Evolutionary conservation across 2,797 vertebrate genomes (phyloP).

Genomic region (Kryptopterus vitreolus): DNA sequence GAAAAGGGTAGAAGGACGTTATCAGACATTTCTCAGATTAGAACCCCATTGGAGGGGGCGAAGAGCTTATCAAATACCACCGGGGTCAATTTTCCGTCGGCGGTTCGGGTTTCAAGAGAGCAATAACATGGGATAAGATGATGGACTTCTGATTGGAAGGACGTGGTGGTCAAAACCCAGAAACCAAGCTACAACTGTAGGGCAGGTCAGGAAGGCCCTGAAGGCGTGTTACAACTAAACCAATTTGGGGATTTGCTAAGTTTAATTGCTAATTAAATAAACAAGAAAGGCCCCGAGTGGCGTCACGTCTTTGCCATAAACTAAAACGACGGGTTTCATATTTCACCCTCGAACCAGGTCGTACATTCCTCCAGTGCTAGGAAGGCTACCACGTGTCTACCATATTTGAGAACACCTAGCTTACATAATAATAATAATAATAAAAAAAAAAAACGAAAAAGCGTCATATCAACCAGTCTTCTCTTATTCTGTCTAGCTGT

Average conservation of each 20-base stretch:
- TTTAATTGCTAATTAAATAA: too few relatives aligned
- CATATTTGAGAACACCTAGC: constrained; percentile 33
- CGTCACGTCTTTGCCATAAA: neutral
- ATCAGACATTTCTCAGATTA: neutral
- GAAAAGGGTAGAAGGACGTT: neutral
- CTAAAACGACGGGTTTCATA: neutral
- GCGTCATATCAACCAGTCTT: constrained; percentile 37
- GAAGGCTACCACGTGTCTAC: neutral
- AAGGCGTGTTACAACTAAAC: neutral
- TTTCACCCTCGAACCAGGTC: neutral
- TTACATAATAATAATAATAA: neutral
- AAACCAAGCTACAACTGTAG: too few relatives aligned
- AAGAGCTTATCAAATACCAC: neutral
- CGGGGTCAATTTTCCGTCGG: neutral
- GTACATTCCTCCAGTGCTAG: neutral
- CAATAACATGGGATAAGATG: neutral
- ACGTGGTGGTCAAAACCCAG: too few relatives aligned
- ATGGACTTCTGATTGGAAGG: too few relatives aligned
- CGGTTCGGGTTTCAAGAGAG: neutral
- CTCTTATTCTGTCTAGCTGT: constrained; percentile 33
- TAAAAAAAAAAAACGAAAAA: constrained; percentile 1
- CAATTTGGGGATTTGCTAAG: neutral
- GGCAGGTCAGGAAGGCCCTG: too few relatives aligned
- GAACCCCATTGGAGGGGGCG: neutral
- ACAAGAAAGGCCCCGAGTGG: neutral